Percentiles rank a stretch among this genome's conserved stretches.
Evolutionary conservation across 2,888 invertebrate genomes (phyloP).

Genomic region (Aricia artaxerxes): DNA sequence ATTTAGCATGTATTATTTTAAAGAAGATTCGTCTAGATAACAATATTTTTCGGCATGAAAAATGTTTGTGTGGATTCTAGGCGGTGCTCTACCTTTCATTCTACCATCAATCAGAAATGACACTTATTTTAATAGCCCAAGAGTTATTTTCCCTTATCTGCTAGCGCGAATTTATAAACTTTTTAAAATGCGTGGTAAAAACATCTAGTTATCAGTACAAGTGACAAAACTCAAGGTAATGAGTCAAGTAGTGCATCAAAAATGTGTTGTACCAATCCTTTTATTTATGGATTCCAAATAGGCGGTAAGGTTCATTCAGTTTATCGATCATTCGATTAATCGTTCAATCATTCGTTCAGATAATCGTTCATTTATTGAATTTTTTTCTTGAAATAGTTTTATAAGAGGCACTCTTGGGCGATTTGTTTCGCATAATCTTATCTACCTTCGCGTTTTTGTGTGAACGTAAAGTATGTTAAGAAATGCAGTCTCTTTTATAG

Average conservation of each 20-base stretch:
- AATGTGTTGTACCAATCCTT: slow-evolving; percentile 56
- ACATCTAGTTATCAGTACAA: slow-evolving; percentile 35
- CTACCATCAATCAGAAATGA: not conserved
- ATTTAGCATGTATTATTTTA: too few species aligned
- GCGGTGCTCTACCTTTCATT: too few species aligned
- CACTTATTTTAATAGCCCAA: not conserved
- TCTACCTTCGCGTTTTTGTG: not conserved
- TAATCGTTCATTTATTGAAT: not conserved
- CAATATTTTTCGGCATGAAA: too few species aligned
- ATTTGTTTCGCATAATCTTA: not conserved
- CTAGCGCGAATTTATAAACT: slow-evolving; percentile 8
- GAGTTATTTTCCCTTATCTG: not conserved
- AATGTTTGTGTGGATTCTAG: too few species aligned
- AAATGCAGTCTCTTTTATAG: too few species aligned
- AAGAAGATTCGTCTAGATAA: too few species aligned
- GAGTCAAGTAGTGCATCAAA: slow-evolving; percentile 36
- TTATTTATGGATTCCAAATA: slow-evolving; percentile 54
- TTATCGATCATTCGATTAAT: not conserved
- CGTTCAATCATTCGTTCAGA: not conserved
- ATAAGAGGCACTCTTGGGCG: not conserved
- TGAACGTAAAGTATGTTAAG: not conserved
- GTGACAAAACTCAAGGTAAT: slow-evolving; percentile 51
- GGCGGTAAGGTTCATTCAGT: slow-evolving; percentile 50
- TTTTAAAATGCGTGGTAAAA: slow-evolving; percentile 24
- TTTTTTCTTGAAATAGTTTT: not conserved